Evolutionary conservation across 2,888 invertebrate species (phyloP), one percentile per base, ranked within the genome.

Genomic region (Beris morrisii): DNA sequence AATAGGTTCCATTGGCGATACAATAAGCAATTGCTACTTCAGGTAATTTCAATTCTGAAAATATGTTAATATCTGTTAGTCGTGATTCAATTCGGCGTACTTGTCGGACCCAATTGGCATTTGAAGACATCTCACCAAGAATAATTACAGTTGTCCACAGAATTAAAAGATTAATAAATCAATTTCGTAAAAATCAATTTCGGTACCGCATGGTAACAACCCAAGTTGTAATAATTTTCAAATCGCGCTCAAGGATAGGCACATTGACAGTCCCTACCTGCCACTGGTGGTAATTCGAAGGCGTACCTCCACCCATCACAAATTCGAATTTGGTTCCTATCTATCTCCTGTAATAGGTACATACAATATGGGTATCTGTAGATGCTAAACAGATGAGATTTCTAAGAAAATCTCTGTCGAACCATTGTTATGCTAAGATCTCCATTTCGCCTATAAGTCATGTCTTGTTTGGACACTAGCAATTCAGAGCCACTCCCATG

Each of bases 61-160:
- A 5, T 38, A 38, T 38, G 5, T 1, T 38, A 9, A 38, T 38
- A 9, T 38, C 4, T 7, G 38, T 30, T 5, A 61, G 28, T 61
- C 61, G 61, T 61, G 61, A 61, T 50, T 31, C 13, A 32, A 32
- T 59, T 32, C 67, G 70, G 65, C 67, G 46, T 63, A 43, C 56
- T 65, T 70, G 70, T 69, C 64, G 69, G 69, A 70, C 63, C 61
- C 43, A 64, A 58, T 69, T 71, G 67, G 68, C 63, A 66, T 63
- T 67, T 69, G 64, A 64, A 69, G 66, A 53, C 65, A 66, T 61
- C 71, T 50, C 45, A 55, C 56, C 74, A 77, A 78, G 76, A 78
- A 77, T 78, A 78, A 78, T 78, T 78, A 76, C 78, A 74, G 75
- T 74, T 77, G 77, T 78, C 77, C 78, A 72, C 75, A 73, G 73